Evolutionary conservation across 2,113 vertebrate species (phyloP), one percentile per base, ranked within the genome.

Genomic region (Recurvirostra avosetta): DNA sequence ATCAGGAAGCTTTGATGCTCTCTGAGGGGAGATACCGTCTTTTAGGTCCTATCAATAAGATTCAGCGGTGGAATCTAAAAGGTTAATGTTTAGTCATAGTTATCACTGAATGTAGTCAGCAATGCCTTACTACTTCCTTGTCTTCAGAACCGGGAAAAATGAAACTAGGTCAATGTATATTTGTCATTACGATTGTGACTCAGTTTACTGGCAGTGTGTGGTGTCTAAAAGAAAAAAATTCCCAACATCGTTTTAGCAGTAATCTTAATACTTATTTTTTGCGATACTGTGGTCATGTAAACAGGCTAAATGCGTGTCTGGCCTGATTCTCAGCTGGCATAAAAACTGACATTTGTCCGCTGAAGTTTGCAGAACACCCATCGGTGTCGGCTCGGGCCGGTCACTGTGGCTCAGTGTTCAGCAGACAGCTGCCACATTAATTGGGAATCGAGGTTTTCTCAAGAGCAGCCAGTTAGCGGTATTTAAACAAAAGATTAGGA

Each of bases 401-500:
- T 72, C 94, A 85, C 86, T 23, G 92, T 2, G 78, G 88, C 88
- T 91, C 76, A 27, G 86, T 8, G 40, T 38, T 94, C 94, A 88
- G 83, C 91, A 94, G 86, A 72, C 78, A 94, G 79, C 95, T 96
- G 95, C 94, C 94, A 70, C 40, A 1, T 62, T 88, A 88, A 94
- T 91, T 79, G 76, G 63, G 91, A 95, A 83, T n/a, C 3, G 40
- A 94, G 85, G 67, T 32, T 92, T 95, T 85, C 79, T 97, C 92
- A 83, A 91, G 70, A 93, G 81, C 82, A 92, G 95, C 34, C 92
- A 92, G 82, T 92, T 97, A 87, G 93, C 92, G 95, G 89, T 91
- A 94, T 76, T 96, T 96, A 94, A 97, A 96, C 88, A 94, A 93
- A 96, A 97, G 95, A 97, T 90, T 90, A 70, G 71, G 89, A 89